Base-by-base conservation (phyloP, 1,140 invertebrate genomes). In the Drosophila eugracilis region DNA sequence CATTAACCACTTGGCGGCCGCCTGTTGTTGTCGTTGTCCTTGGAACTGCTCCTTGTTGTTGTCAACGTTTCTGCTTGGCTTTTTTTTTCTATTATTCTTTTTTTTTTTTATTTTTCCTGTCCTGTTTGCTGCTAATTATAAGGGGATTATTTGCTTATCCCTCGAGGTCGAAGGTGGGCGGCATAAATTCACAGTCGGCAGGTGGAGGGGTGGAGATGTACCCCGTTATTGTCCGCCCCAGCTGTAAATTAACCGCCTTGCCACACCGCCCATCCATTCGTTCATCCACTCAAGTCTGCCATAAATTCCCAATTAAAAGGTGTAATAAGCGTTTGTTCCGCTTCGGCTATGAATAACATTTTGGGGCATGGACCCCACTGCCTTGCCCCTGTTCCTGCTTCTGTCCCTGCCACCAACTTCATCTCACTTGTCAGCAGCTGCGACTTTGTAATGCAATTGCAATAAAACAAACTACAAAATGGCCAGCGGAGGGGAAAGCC, bases 131-230 rank as follows among this genome's bases (percentile, higher is more conserved):
- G 71, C 76, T 79, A 79, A 79, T 79, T 79, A 79, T 79, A 79
- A 79, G 62, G 53, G 76, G 77, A 79, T 79, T 79, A 79, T 79
- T 79, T 79, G 71, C 76, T 79, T 80, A 79, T 79, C 77, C 76
- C 26, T 15, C 52, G 50, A 70, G 41, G 71, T 72, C 66, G 66
- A 72, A 52, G 59, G 53, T 52, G 47, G 74, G 28, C 54, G 57
- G 49, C 74, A 76, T 69, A 76, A 76, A 76, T 50, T 67, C 59
- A 52, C 26, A 24, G 26, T 26, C 7, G 21, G 28, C 28, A 10
- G 44, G 19, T 9, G 30, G 24, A 2, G 5, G 22, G 5, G 3
- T 9, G 14, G 4, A 17, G 3, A 12, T 10, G 12, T 12, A 2
- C 19, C 42, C 44, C 10, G 15, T 7, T 5, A 36, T 14, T 30